These are phyloP conservation scores for Pseudomyrmex gracilis DNA, from an alignment of 1,140 invertebrate genomes.

Conservation along the genomic window DNA sequence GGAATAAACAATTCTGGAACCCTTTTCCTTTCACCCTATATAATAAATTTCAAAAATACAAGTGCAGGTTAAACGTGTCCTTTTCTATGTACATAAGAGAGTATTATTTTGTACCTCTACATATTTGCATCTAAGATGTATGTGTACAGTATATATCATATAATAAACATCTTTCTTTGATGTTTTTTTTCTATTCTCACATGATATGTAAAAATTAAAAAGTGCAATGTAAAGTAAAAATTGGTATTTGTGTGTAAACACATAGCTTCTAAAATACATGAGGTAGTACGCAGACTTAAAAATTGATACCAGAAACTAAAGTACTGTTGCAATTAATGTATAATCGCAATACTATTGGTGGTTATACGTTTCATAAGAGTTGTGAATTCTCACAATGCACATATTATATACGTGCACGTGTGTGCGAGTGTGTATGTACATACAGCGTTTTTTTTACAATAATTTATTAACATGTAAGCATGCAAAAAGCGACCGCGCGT, in stretches of 20 bases:
- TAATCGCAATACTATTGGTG: no score
- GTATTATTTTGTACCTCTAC: constrained; percentile 8
- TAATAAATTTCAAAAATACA: constrained; percentile 45
- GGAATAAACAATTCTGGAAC: constrained; percentile 58
- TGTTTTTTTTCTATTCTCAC: background rate
- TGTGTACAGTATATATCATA: no score
- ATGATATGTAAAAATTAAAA: constrained; percentile 1
- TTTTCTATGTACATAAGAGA: background rate
- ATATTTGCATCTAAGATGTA: background rate
- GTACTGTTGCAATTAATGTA: background rate
- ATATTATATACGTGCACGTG: background rate
- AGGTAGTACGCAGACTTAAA: background rate
- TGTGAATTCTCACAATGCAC: background rate
- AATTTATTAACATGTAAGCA: constrained; percentile 44
- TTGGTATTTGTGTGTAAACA: constrained; percentile 5
- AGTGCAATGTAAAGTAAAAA: constrained; percentile 25
- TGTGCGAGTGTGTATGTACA: background rate
- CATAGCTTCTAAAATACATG: constrained; percentile 8
- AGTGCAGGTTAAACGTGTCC: background rate
- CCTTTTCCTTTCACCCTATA: constrained; percentile 26
- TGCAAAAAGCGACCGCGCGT: constrained; percentile 72
- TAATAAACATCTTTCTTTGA: background rate
- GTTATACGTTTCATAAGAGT: background rate
- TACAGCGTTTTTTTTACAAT: background rate
- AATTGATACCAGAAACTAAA: background rate